Evolutionary conservation across 2,888 invertebrate genomes (phyloP).

Genomic region (Parelbella ahira): DNA sequence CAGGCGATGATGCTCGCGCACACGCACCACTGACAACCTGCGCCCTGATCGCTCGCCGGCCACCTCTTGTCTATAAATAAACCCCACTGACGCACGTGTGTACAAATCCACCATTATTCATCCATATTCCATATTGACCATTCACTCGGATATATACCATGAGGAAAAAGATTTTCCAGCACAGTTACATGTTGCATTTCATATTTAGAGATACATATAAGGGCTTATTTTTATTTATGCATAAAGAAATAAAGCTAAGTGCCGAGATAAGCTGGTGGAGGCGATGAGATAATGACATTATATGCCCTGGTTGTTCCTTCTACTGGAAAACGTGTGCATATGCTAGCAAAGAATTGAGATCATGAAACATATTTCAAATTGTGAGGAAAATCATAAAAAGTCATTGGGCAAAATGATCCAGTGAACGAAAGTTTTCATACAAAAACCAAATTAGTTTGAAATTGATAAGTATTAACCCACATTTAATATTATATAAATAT

Average conservation of each 20-base stretch:
- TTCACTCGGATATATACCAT: constrained; percentile 15
- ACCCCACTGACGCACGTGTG: constrained; percentile 33
- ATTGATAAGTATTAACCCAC: no score
- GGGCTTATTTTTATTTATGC: constrained; percentile 17
- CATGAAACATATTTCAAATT: no score
- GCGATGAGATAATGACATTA: constrained; percentile 20
- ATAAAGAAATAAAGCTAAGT: constrained; percentile 11
- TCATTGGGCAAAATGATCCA: no score
- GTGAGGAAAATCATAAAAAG: no score
- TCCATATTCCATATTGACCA: constrained; percentile 21
- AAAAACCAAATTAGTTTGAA: no score
- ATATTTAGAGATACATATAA: background rate
- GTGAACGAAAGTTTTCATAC: no score
- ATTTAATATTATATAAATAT: no score
- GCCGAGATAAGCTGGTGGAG: constrained; percentile 16
- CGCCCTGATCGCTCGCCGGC: constrained; percentile 41
- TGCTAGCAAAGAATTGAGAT: no score
- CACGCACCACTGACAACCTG: constrained; percentile 59
- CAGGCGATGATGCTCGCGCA: constrained; percentile 44
- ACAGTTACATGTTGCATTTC: no score
- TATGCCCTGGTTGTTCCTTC: constrained; percentile 6
- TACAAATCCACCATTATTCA: constrained; percentile 28
- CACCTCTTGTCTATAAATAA: constrained; percentile 58
- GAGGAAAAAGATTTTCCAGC: constrained; percentile 1
- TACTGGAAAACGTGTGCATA: background rate